Evolutionary conservation across 2,797 vertebrate species (phyloP).

Genomic region (Bradypodion pumilum): DNA sequence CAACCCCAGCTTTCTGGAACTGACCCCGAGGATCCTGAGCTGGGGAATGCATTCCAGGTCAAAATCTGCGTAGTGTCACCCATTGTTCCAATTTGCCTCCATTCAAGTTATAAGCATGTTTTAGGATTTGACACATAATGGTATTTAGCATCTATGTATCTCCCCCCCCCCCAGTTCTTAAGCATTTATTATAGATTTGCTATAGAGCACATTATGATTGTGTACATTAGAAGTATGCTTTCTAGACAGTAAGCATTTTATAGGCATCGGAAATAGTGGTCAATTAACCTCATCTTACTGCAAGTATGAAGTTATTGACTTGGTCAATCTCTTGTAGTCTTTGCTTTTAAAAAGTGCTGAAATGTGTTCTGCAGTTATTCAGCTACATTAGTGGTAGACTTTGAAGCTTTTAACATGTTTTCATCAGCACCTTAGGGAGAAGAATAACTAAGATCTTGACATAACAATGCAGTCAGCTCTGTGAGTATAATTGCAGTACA

Average conservation of each 20-base stretch:
- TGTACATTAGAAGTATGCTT: constrained; percentile 60
- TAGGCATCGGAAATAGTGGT: constrained; percentile 67
- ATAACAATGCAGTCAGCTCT: constrained; percentile 79
- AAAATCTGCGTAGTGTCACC: not conserved
- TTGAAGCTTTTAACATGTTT: constrained; percentile 83
- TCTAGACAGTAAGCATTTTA: constrained; percentile 62
- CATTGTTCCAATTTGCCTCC: constrained; percentile 29
- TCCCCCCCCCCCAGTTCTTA: not conserved
- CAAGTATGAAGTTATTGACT: constrained; percentile 78
- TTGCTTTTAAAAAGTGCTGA: constrained; percentile 75
- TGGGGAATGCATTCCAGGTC: not conserved
- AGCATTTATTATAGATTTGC: constrained; percentile 11
- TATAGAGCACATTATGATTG: constrained; percentile 21
- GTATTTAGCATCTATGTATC: constrained; percentile 4
- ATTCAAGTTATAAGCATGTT: constrained; percentile 5
- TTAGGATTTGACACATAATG: not conserved
- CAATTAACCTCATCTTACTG: constrained; percentile 71
- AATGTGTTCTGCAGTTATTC: constrained; percentile 77
- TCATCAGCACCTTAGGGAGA: constrained; percentile 77
- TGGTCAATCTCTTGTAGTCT: constrained; percentile 63
- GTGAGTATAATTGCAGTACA: constrained; percentile 81
- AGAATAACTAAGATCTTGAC: constrained; percentile 81
- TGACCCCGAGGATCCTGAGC: not conserved
- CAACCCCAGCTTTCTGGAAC: not conserved
- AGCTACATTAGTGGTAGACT: constrained; percentile 80